phyloP scores from a whole-genome alignment of 2,113 vertebrate species.

The Galeopterus variegatus region DNA sequence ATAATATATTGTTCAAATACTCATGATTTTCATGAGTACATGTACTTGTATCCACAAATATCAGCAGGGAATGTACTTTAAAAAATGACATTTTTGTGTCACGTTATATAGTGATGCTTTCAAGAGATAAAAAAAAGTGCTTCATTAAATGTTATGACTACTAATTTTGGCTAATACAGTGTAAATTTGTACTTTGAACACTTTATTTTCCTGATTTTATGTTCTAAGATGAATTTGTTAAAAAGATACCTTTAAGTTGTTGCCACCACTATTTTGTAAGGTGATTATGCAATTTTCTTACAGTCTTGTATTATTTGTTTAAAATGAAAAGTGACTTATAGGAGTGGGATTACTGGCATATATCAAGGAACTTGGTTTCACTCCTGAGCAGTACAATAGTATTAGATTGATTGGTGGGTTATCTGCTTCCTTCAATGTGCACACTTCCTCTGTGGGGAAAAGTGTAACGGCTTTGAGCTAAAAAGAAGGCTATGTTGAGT shows the following conservation, averaged over 20 bases:
- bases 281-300: not conserved
- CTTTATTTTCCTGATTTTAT: constrained; percentile 42
- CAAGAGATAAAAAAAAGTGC: not conserved
- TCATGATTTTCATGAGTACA: not conserved
- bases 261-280: not conserved
- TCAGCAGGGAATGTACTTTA: not conserved
- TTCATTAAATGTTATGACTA: not conserved
- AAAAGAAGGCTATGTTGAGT: not conserved
- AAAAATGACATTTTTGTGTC: constrained; percentile 35
- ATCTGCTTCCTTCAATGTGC: not conserved
- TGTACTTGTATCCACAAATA: not conserved
- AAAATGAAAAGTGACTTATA: constrained; percentile 51
- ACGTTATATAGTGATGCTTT: not conserved
- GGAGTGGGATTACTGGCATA: not conserved
- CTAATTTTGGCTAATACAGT: not conserved
- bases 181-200: constrained; percentile 27
- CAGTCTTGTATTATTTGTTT: not conserved
- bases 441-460: constrained; percentile 1
- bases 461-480: not conserved
- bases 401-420: constrained; percentile 37
- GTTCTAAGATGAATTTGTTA: constrained; percentile 48
- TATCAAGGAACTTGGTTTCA: not conserved
- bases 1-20: not conserved
- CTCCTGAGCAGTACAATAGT: not conserved
- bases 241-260: constrained; percentile 16